These are phyloP conservation scores for Gambusia affinis DNA, from an alignment of 2,113 vertebrate genomes.

Conservation along the genomic window DNA sequence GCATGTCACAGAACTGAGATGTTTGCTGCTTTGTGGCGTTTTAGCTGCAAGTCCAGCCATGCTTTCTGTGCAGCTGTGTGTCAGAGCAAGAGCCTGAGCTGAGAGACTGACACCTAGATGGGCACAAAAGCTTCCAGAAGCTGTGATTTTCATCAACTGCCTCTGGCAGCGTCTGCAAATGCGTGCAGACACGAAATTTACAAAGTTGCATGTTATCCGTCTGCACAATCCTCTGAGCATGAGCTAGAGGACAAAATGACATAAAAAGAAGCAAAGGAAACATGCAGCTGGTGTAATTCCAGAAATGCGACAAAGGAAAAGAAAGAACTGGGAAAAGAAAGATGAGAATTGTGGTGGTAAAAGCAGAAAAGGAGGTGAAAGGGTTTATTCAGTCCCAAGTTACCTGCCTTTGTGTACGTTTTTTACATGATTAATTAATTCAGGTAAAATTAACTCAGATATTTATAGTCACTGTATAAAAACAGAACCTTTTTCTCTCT, in stretches of 20 bases:
- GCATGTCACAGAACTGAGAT: conserved; percentile 56
- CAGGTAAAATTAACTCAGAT: background rate
- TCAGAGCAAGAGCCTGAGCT: conserved; percentile 14
- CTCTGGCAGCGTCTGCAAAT: conserved; percentile 17
- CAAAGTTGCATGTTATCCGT: background rate
- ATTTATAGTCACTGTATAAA: background rate
- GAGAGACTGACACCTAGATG: background rate
- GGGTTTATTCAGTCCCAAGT: background rate
- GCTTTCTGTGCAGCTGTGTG: conserved; percentile 48
- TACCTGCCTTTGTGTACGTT: background rate
- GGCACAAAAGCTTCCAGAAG: conserved; percentile 19
- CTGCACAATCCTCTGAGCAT: background rate
- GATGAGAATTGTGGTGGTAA: background rate
- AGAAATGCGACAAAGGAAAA: background rate
- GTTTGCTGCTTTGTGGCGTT: conserved; percentile 51
- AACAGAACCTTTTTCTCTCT: background rate
- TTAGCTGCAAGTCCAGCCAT: conserved; percentile 59
- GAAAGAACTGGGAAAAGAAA: background rate
- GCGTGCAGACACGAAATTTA: background rate
- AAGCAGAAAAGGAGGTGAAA: background rate
- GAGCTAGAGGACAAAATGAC: background rate
- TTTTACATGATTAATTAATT: background rate
- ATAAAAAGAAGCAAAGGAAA: background rate
- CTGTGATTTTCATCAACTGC: conserved; percentile 13
- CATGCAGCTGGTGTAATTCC: background rate